These are phyloP conservation scores for Hipparchia semele DNA, from an alignment of 2,888 invertebrate genomes.

Conservation along the genomic window DNA sequence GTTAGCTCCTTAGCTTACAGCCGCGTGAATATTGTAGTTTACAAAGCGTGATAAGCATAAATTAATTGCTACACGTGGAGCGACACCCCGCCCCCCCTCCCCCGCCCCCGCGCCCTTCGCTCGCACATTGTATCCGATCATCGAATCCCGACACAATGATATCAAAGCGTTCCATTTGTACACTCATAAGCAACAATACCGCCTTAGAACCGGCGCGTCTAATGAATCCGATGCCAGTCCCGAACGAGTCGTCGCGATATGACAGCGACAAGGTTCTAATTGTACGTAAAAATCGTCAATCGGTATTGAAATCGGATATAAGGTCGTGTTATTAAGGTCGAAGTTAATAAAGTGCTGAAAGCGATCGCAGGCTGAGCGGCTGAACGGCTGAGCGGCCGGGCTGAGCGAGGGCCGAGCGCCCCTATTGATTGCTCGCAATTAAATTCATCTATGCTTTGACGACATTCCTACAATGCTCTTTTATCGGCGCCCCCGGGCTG, in stretches of 20 bases:
- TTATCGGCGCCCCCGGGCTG: slow-evolving; percentile 34
- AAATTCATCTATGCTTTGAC: slow-evolving; percentile 67
- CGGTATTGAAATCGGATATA: slow-evolving; percentile 37
- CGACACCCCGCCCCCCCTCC: neutral
- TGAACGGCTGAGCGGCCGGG: slow-evolving; percentile 61
- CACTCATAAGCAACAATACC: slow-evolving; percentile 5
- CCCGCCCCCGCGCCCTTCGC: neutral
- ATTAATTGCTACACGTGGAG: slow-evolving; percentile 4
- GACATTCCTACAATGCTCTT: slow-evolving; percentile 45
- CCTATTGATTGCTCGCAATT: slow-evolving; percentile 65
- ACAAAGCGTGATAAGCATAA: slow-evolving; percentile 8
- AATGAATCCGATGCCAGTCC: neutral
- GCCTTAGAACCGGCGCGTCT: neutral
- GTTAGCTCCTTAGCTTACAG: too few relatives aligned
- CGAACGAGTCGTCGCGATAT: neutral
- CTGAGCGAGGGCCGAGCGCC: slow-evolving; percentile 54
- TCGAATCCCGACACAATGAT: slow-evolving; percentile 18
- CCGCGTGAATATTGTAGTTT: neutral
- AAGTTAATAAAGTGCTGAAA: slow-evolving; percentile 67
- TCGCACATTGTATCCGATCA: slow-evolving; percentile 20
- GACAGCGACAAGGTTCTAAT: slow-evolving; percentile 19
- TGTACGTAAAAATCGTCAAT: slow-evolving; percentile 36
- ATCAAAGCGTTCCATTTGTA: slow-evolving; percentile 18
- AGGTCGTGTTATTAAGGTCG: slow-evolving; percentile 54
- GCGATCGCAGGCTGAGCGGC: slow-evolving; percentile 53